Evolutionary conservation across 2,888 invertebrate species (phyloP), one percentile per base, ranked within the genome.

Genomic region (Andrena bucephala): DNA sequence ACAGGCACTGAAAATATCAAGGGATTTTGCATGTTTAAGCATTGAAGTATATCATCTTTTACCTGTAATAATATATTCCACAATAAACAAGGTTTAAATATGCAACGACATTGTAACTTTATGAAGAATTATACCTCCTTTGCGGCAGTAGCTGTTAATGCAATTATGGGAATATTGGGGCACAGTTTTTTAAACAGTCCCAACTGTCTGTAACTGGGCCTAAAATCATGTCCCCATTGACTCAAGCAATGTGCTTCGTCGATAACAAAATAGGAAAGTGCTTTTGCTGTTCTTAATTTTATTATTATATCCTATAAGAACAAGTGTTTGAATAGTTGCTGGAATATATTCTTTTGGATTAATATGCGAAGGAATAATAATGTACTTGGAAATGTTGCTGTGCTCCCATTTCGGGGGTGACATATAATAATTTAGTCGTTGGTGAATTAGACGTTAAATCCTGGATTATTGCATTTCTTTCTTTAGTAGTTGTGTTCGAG

Each of bases 161-260:
- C 99, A 69, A 99, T 95, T 96, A 98, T 98, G 1, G 98, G 97
- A 66, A 96, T 94, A 60, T 94, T 93, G 6, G 95, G 94, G 67
- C 91, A 92, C 79, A 98, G 95, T 73, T 95, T 95, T 73, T 97
- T 95, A 60, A 98, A 94, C 10, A 94, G 92, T 0, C 99, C 98
- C 31, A 99, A 94, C 94, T 98, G 98, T 29, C 99, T 95, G 94
- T 99, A 99, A 94, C 98, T 98, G 0, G 98, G 98, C 7, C 99
- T 95, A 94, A 99, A 99, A 94, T 99, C 99, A 94, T 99, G 99
- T 0, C 99, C 99, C 99, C 99, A 99, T 91, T 99, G 97, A 90
- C 98, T 99, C 0, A 99, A 98, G 95, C 99, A 99, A 94, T 99
- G 99, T 1, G 99, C 99, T 95, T 99, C 99, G 94, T 99, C 99